Evolutionary conservation across 2,888 invertebrate species (phyloP), one percentile per base, ranked within the genome.

Genomic region (Rutpela maculata): DNA sequence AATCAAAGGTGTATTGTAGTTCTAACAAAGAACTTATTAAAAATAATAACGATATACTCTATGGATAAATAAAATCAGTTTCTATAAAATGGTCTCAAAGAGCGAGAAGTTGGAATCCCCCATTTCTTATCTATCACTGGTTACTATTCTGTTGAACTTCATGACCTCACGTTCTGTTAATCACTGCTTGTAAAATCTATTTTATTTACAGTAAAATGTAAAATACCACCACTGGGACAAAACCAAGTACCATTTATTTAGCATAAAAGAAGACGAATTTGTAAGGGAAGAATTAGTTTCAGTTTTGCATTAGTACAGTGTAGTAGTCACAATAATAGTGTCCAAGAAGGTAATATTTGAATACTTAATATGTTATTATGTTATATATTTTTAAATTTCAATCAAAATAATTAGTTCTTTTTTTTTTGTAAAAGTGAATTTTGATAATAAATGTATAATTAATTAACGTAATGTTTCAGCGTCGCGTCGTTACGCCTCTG

Each of bases 181-280:
- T 22, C 35, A 59, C 31, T 38, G 10, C 38, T 59, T 59, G 1
- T n/a, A 22, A 22, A 19, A 12, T 11, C 22, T 19, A 50, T 17
- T 65, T 65, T 65, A 43, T 43, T 31, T 26, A 2, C 22, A 43
- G 70, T 59, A 70, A 70, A 70, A 62, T 70, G 70, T 70, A 70
- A 70, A 70, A 18, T 70, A 70, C 70, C 70, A n/a, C 9, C 7
- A 2, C 5, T n/a, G 59, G 59, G 60, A n/a, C 2, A 43, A 38
- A 69, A 43, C 17, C 4, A 17, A 70, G 12, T 15, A 57, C 43
- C 38, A 0, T 31, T 11, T 22, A 22, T 38, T 60, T 18, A 59
- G 17, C 11, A 70, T 70, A 70, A 38, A 70, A 60, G 19, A 22
- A 12, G 12, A n/a, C 3, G 15, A 57, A 22, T 60, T n/a, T 60